Conservation (phyloP, 2,797 vertebrate genomes). For the Staurois parvus region DNA sequence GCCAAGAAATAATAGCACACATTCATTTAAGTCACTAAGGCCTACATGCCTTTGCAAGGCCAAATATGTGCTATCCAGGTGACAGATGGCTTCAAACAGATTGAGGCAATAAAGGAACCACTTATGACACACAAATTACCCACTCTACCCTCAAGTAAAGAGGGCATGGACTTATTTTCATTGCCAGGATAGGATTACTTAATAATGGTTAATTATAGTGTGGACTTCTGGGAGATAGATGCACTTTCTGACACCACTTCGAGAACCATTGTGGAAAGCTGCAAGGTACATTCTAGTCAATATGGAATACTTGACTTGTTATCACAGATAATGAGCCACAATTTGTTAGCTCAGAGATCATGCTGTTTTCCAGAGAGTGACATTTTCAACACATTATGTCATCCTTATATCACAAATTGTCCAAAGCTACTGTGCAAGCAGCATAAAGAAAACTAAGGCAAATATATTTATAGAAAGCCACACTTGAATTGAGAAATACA, state of each 20-base stretch:
- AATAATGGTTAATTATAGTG: slow-evolving; percentile 73
- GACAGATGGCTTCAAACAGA: neutral
- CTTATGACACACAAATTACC: neutral
- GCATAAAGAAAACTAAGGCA: neutral
- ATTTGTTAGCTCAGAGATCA: neutral
- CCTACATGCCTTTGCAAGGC: neutral
- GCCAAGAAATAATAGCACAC: neutral
- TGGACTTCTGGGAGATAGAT: neutral
- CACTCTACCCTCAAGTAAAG: neutral
- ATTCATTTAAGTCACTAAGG: neutral
- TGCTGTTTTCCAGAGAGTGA: neutral
- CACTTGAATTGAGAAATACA: too few species aligned
- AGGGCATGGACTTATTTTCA: neutral
- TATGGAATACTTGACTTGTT: neutral
- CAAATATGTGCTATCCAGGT: neutral
- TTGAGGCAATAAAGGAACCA: neutral
- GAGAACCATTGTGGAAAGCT: neutral
- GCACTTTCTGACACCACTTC: neutral
- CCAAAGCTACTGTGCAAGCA: neutral
- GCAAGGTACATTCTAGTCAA: neutral
- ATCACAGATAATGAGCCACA: neutral
- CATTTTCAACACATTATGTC: neutral
- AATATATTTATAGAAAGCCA: neutral
- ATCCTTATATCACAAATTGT: neutral
- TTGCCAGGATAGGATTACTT: slow-evolving; percentile 77